Evolutionary conservation across 1,140 invertebrate genomes (phyloP).

Genomic region (Phthorimaea operculella): DNA sequence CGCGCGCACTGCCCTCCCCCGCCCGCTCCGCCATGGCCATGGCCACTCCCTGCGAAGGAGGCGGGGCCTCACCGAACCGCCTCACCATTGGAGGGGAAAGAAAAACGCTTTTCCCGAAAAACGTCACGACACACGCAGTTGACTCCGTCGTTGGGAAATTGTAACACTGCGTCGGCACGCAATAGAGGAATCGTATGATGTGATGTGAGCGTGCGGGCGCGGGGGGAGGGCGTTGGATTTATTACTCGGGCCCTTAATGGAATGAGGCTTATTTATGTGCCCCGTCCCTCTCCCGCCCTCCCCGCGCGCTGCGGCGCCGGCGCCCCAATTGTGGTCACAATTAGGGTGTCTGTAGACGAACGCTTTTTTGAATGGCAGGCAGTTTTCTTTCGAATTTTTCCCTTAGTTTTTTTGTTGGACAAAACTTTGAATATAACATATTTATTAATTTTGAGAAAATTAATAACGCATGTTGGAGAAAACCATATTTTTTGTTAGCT

Average conservation of each 20-base stretch:
- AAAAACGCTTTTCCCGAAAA: background rate
- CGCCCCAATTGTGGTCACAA: no score
- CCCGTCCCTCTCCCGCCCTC: background rate
- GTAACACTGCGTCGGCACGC: no score
- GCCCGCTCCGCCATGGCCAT: background rate
- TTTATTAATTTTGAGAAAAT: no score
- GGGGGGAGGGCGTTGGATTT: background rate
- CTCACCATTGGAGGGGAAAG: background rate
- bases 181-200: no score
- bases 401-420: no score
- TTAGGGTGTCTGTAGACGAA: no score
- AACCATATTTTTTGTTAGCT: no score
- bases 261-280: background rate
- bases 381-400: no score
- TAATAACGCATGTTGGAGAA: no score
- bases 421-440: no score
- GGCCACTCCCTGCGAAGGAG: background rate
- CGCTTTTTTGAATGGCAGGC: no score
- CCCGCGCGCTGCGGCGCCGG: background rate
- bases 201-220: no score
- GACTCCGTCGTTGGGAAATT: background rate
- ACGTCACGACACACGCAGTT: background rate
- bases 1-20: background rate
- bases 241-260: background rate
- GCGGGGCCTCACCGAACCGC: background rate